Evolutionary conservation across 2,888 invertebrate genomes (phyloP), one percentile per base, ranked within the genome.

Genomic region (Andrena praecox): DNA sequence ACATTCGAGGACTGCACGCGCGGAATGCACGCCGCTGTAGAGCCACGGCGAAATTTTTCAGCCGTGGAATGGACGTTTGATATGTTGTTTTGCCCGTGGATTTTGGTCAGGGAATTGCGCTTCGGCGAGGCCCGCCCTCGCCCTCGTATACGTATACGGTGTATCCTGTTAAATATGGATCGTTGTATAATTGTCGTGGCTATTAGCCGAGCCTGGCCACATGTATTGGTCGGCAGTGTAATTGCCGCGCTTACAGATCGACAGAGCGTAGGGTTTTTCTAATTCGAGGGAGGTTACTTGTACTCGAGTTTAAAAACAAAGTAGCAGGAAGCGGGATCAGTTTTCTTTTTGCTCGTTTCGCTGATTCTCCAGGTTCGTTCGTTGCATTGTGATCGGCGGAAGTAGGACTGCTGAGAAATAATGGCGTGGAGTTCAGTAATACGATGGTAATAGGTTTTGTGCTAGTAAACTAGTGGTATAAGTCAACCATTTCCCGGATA

Each of bases 81-180:
- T 80, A 80, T 72, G 80, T 79, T 79, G 80, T 79, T 80, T 79
- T 79, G 80, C 72, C 56, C 68, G 48, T 80, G 80, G 66, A 80
- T 80, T 79, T 80, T 64, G 80, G 80, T 68, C 72, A 63, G 80
- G 71, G 79, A 79, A 80, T 80, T 68, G 80, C 80, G 80, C 66
- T 52, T 7, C 80, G 72, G n/a, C 72, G 67, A 71, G 27, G 62
- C 24, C 20, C 31, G 16, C 33, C 16, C 59, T 8, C 27, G 0
- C 31, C 20, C 29, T 5, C 50, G 2, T 4, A 29, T 10, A 16
- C 12, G 27, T 20, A 16, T 33, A 63, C 33, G n/a, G 33, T 20
- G 42, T 54, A 35, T 52, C 68, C 80, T 79, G 80, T 80, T 80
- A 79, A 80, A 80, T 80, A 80, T 80, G 80, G 80, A 80, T 80